Percentiles rank a stretch among this genome's conserved stretches.
Conservation (phyloP, 2,113 vertebrate species). For the Gymnogyps californianus region DNA sequence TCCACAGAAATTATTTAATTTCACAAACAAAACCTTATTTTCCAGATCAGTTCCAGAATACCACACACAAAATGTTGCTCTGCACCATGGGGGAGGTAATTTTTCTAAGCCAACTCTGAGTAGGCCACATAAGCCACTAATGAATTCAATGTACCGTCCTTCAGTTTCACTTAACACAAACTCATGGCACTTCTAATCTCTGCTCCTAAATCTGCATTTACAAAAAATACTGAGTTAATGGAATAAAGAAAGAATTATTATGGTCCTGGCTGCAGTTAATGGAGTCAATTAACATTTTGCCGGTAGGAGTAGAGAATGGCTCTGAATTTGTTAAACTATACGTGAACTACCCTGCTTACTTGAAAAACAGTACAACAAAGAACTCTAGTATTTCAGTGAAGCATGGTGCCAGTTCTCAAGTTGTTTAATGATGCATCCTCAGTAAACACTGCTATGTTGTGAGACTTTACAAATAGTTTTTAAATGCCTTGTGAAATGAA, state of each 20-base stretch:
- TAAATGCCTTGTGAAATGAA: background rate
- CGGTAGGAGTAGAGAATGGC: background rate
- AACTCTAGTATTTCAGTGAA: background rate
- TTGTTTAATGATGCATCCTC: slow-evolving; percentile 33
- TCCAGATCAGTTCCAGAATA: background rate
- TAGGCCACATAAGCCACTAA: background rate
- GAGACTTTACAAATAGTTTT: slow-evolving; percentile 26
- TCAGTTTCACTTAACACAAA: background rate
- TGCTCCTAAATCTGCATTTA: background rate
- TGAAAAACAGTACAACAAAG: slow-evolving; percentile 20
- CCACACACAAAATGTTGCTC: background rate
- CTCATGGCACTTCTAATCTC: background rate
- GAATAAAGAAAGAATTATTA: background rate
- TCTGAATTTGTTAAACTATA: slow-evolving; percentile 8
- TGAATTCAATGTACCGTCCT: background rate
- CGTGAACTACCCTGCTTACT: background rate
- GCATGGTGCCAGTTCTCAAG: background rate
- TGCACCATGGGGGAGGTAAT: background rate
- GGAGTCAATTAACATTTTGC: background rate
- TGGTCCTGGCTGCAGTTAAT: background rate
- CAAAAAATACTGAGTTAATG: background rate
- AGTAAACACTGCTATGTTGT: slow-evolving; percentile 31
- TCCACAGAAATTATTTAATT: background rate
- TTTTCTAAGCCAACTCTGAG: background rate
- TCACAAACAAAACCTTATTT: background rate